phyloP scores from a whole-genome alignment of 2,113 vertebrate species.

The Pachypanchax playfairii region DNA sequence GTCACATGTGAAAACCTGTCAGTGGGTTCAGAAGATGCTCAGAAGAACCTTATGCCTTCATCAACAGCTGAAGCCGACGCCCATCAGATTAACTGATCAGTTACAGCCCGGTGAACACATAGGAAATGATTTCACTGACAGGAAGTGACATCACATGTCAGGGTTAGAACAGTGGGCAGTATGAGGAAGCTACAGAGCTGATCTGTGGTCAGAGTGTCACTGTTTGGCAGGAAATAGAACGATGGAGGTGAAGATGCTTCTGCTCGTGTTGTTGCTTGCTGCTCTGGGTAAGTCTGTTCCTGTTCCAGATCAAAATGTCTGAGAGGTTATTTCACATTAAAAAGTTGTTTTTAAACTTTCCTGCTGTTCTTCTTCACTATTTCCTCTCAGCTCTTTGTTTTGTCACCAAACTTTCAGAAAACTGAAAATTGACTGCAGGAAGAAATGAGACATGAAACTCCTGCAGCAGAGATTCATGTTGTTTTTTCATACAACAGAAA shows the following conservation, averaged over 20 bases:
- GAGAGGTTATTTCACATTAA: not conserved
- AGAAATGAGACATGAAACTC: too few relatives aligned
- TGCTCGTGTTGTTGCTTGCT: slow-evolving; percentile 16
- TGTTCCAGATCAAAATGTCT: not conserved
- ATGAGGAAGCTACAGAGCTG: slow-evolving; percentile 1
- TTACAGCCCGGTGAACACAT: not conserved
- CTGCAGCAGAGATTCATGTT: too few relatives aligned
- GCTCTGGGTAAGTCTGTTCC: slow-evolving; percentile 31
- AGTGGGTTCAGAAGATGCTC: too few relatives aligned
- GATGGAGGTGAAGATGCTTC: slow-evolving; percentile 24
- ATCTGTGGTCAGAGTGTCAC: slow-evolving; percentile 26
- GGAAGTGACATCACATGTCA: slow-evolving; percentile 5
- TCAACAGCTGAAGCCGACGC: too few relatives aligned
- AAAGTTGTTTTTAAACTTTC: too few relatives aligned
- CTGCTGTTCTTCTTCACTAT: too few relatives aligned
- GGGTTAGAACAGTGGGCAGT: not conserved
- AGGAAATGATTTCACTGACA: not conserved
- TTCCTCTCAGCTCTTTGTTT: not conserved
- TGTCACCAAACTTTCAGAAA: too few relatives aligned
- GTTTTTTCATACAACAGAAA: too few relatives aligned
- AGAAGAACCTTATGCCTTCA: too few relatives aligned
- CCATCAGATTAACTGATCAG: not conserved
- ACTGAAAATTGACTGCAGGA: too few relatives aligned
- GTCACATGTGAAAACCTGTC: too few relatives aligned
- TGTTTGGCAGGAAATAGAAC: not conserved